Percentiles rank a stretch among this genome's conserved stretches.
Evolutionary conservation across 2,797 vertebrate genomes (phyloP).

Genomic region (Phyllotis vaccarum): DNA sequence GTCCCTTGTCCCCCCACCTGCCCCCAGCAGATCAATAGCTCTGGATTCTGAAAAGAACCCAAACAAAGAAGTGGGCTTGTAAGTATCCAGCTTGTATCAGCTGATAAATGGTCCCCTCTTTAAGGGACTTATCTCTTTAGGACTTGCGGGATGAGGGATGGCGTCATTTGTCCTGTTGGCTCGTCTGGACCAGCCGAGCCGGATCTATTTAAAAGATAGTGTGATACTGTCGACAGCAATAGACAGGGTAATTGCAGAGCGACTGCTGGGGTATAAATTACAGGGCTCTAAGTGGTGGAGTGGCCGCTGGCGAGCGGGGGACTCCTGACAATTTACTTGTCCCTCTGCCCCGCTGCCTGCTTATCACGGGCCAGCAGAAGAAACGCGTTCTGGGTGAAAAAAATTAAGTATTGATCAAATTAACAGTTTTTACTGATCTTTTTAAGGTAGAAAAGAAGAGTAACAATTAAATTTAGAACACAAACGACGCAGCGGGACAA

Average conservation of each 20-base stretch:
- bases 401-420: slow-evolving; percentile 99
- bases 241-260: slow-evolving; percentile 98
- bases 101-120: slow-evolving; percentile 99
- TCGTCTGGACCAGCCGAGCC: slow-evolving; percentile 98
- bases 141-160: slow-evolving; percentile 99
- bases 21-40: slow-evolving; percentile 89
- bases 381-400: slow-evolving; percentile 95
- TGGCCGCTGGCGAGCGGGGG: slow-evolving; percentile 91
- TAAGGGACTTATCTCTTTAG: slow-evolving; percentile 99
- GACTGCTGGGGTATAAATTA: slow-evolving; percentile 98
- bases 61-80: slow-evolving; percentile 96
- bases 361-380: slow-evolving; percentile 98
- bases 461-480: slow-evolving; percentile 96
- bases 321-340: slow-evolving; percentile 94
- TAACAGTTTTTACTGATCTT: slow-evolving; percentile 98
- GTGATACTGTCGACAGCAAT: slow-evolving; percentile 98
- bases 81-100: slow-evolving; percentile 96
- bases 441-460: slow-evolving; percentile 92
- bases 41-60: slow-evolving; percentile 92
- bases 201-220: slow-evolving; percentile 99
- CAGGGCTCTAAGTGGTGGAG: slow-evolving; percentile 96
- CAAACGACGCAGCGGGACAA: slow-evolving; percentile 92
- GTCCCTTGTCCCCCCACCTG: slow-evolving; percentile 75
- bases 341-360: slow-evolving; percentile 91
- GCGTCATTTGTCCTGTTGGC: slow-evolving; percentile 99